Evolutionary conservation across 2,113 vertebrate species (phyloP).

Genomic region (Aplodontia rufa): DNA sequence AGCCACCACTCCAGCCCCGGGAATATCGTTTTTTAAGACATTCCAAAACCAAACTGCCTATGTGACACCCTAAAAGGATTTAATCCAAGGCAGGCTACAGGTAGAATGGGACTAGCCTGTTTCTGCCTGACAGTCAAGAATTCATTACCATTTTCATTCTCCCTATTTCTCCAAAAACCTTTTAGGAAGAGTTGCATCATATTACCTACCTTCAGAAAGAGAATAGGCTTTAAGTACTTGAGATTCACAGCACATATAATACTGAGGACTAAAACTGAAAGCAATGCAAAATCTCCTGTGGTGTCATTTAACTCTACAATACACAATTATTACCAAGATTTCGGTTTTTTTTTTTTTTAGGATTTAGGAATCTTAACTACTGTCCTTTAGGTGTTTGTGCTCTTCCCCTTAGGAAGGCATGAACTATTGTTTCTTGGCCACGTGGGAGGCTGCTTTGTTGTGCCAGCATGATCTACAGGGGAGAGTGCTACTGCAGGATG

Average conservation of each 20-base stretch:
- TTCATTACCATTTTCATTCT: background rate
- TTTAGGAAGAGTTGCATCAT: background rate
- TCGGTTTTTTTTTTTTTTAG: too few relatives aligned
- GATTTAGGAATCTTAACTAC: background rate
- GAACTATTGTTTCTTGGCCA: background rate
- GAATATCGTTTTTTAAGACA: conserved; percentile 39
- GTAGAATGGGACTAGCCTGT: background rate
- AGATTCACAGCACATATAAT: background rate
- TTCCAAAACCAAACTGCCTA: background rate
- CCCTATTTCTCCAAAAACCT: background rate
- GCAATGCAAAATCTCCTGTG: background rate
- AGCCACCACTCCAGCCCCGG: too few relatives aligned
- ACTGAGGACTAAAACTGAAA: background rate
- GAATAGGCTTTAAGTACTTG: background rate
- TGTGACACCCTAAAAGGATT: background rate
- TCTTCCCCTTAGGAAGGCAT: background rate
- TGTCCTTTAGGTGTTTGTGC: background rate
- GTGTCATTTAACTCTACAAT: background rate
- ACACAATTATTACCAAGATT: background rate
- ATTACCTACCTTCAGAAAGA: background rate
- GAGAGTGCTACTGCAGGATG: background rate
- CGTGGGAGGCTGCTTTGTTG: background rate
- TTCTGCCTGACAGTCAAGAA: background rate
- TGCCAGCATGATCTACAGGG: background rate
- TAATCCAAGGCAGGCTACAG: background rate